These are phyloP conservation scores for Tetrax tetrax DNA, from an alignment of 2,113 vertebrate species.

Conservation along the genomic window DNA sequence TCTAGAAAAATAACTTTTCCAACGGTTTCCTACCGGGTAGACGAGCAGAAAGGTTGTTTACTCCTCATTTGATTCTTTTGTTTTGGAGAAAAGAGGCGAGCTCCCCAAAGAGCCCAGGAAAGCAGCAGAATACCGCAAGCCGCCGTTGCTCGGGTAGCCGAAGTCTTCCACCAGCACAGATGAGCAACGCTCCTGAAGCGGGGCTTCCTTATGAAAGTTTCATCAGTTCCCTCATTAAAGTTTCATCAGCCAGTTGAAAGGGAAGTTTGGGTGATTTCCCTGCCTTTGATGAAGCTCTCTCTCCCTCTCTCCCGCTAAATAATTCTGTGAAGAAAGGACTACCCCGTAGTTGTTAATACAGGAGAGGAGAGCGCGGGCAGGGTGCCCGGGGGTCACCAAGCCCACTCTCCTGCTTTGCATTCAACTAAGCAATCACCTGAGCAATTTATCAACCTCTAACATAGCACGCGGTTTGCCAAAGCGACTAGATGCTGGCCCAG, in stretches of 20 bases:
- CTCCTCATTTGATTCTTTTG: background rate
- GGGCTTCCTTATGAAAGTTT: conserved; percentile 25
- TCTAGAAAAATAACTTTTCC: background rate
- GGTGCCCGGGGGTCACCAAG: background rate
- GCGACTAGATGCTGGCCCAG: background rate
- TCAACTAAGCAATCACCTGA: fast-evolving
- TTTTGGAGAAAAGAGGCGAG: background rate
- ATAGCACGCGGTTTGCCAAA: fast-evolving
- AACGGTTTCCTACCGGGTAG: background rate
- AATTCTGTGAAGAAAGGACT: background rate
- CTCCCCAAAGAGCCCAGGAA: conserved; percentile 1
- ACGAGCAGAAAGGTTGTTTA: background rate
- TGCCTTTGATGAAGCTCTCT: conserved; percentile 20
- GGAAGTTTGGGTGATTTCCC: conserved; percentile 37
- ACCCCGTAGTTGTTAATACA: background rate
- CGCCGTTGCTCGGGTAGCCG: background rate
- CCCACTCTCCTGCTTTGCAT: background rate
- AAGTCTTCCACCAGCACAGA: background rate
- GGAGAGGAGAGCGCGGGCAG: background rate
- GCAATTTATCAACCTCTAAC: background rate
- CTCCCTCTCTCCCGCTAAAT: background rate
- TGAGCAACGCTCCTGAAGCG: background rate
- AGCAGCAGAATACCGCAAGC: background rate
- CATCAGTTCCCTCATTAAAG: conserved; percentile 11
- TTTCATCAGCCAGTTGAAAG: conserved; percentile 4